phyloP scores from a whole-genome alignment of 2,888 invertebrate species.

The Lasioglossum oenotherae region DNA sequence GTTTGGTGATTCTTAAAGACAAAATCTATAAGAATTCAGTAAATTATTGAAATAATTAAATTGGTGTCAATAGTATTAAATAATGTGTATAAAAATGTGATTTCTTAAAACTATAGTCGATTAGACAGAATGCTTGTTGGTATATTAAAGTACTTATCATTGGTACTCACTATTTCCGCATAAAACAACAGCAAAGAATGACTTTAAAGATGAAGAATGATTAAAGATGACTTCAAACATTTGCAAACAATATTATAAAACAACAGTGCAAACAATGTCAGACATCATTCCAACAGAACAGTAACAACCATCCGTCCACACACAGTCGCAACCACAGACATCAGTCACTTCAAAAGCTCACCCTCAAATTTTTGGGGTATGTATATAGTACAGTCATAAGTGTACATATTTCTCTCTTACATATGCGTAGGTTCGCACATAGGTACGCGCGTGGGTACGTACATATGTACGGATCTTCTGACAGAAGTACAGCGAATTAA shows the following conservation, averaged over 20 bases:
- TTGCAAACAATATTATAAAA: neutral
- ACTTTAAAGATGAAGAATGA: no score
- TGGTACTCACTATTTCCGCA: neutral
- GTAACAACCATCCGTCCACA: neutral
- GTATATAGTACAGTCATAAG: constrained; percentile 48
- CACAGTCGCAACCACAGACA: neutral
- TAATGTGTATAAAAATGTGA: neutral
- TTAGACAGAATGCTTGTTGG: neutral
- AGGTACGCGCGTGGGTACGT: constrained; percentile 6
- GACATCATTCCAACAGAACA: neutral
- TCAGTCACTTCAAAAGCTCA: constrained; percentile 8
- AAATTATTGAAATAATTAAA: neutral
- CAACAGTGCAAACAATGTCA: neutral
- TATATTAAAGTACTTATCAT: neutral
- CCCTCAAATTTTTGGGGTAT: constrained; percentile 32
- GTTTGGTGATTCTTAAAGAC: no score
- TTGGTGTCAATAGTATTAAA: neutral
- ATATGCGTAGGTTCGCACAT: constrained; percentile 29
- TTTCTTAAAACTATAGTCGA: neutral
- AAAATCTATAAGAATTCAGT: neutral
- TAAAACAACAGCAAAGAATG: neutral
- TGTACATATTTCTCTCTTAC: constrained; percentile 36
- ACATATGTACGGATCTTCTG: constrained; percentile 24
- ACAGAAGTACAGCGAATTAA: constrained; percentile 64
- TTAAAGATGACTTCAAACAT: neutral